These are phyloP conservation scores for Chaenogobius annularis DNA, from an alignment of 2,113 vertebrate genomes.

Conservation along the genomic window DNA sequence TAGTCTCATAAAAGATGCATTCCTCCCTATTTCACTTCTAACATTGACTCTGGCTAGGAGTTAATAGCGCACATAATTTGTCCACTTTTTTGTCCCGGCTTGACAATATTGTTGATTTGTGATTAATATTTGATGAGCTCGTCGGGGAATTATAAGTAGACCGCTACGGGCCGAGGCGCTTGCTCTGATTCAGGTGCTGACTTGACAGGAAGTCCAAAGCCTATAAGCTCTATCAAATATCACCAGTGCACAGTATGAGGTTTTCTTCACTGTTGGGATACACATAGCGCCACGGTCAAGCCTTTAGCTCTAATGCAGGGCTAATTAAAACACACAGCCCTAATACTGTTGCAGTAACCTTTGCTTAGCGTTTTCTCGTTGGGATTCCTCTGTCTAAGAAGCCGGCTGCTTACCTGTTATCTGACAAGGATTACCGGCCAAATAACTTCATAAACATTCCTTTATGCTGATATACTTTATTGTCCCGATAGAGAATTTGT, in stretches of 20 bases:
- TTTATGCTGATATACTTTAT: no score
- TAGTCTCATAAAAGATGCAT: conserved; percentile 10
- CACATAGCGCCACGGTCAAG: conserved; percentile 9
- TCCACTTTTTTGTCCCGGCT: conserved; percentile 38
- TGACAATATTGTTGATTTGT: conserved; percentile 48
- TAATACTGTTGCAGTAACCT: no score
- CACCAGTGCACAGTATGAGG: conserved; percentile 19
- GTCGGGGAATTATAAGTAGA: conserved; percentile 40
- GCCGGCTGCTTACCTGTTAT: no score
- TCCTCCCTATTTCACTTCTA: conserved; percentile 1
- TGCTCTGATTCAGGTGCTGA: conserved; percentile 52
- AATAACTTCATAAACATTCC: no score
- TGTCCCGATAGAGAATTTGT: background rate
- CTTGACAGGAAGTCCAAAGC: conserved; percentile 55
- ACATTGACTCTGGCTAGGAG: conserved; percentile 5
- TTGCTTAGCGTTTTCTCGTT: no score
- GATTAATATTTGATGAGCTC: conserved; percentile 66
- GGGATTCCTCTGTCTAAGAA: no score
- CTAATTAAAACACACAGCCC: background rate
- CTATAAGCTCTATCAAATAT: conserved; percentile 57
- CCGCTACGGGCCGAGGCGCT: conserved; percentile 24
- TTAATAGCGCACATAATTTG: conserved; percentile 1
- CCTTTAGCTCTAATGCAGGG: background rate
- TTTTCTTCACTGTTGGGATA: conserved; percentile 2
- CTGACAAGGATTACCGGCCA: no score